Percentiles rank a stretch among this genome's conserved stretches.
Evolutionary conservation across 2,797 vertebrate species (phyloP).

Genomic region (Pachyuromys duprasi): DNA sequence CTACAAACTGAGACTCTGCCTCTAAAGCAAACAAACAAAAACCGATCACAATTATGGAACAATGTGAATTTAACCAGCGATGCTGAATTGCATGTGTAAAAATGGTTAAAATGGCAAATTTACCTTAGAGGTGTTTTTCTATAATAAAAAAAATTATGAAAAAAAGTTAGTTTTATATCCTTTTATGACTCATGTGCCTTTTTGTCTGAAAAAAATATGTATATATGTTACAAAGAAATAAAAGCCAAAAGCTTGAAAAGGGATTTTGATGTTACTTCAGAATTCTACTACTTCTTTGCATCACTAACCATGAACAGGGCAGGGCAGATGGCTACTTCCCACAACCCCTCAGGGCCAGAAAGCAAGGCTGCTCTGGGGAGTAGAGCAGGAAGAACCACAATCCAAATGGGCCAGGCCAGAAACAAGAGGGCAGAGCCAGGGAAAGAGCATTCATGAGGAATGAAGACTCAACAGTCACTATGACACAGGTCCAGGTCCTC

Average conservation of each 20-base stretch:
- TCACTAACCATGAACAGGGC: not conserved
- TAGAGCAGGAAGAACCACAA: not conserved
- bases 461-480: not conserved
- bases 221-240: not conserved
- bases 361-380: not conserved
- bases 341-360: not conserved
- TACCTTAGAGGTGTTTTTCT: not conserved
- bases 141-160: not conserved
- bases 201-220: not conserved
- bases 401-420: not conserved
- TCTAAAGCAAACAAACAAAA: not conserved
- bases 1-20: not conserved
- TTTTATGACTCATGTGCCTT: not conserved
- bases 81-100: not conserved
- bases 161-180: not conserved
- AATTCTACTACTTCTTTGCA: not conserved
- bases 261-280: not conserved
- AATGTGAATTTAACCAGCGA: not conserved
- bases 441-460: not conserved
- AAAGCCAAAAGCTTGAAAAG: not conserved
- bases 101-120: constrained; percentile 6
- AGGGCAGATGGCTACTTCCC: not conserved
- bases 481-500: not conserved
- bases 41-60: not conserved
- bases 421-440: not conserved